Evolutionary conservation across 2,888 invertebrate genomes (phyloP).

Genomic region (Sericinus montela): DNA sequence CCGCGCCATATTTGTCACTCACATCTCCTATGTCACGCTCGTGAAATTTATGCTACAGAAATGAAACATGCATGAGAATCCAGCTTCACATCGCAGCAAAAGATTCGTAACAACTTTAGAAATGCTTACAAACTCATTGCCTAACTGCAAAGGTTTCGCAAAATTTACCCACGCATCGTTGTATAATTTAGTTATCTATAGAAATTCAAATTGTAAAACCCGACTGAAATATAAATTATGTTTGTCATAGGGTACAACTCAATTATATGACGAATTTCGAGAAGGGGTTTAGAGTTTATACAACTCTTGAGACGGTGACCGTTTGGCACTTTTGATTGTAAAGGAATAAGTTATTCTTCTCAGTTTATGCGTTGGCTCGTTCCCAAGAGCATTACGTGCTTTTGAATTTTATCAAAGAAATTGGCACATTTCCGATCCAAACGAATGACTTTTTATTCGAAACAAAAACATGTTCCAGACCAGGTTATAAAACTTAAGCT

Average conservation of each 20-base stretch:
- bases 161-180: not conserved
- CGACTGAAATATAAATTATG: not conserved
- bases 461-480: slow-evolving; percentile 1
- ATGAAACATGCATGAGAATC: slow-evolving; percentile 27
- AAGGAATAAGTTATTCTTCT: slow-evolving; percentile 5
- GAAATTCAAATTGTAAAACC: not conserved
- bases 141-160: not conserved
- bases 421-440: slow-evolving; percentile 17
- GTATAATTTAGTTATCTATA: not conserved
- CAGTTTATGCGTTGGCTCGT: slow-evolving; percentile 7
- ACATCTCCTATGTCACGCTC: slow-evolving; percentile 27
- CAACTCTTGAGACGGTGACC: not conserved
- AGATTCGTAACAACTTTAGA: slow-evolving; percentile 18
- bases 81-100: slow-evolving; percentile 13
- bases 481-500: not conserved
- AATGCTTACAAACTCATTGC: slow-evolving; percentile 15
- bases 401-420: slow-evolving; percentile 14
- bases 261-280: not conserved
- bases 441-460: slow-evolving; percentile 2
- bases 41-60: slow-evolving; percentile 28
- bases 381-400: slow-evolving; percentile 12
- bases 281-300: not conserved
- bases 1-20: slow-evolving; percentile 29
- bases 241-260: not conserved
- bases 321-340: slow-evolving; percentile 3